Evolutionary conservation across 2,888 invertebrate genomes (phyloP), one percentile per base, ranked within the genome.

Genomic region (Epirrhoe tristata): DNA sequence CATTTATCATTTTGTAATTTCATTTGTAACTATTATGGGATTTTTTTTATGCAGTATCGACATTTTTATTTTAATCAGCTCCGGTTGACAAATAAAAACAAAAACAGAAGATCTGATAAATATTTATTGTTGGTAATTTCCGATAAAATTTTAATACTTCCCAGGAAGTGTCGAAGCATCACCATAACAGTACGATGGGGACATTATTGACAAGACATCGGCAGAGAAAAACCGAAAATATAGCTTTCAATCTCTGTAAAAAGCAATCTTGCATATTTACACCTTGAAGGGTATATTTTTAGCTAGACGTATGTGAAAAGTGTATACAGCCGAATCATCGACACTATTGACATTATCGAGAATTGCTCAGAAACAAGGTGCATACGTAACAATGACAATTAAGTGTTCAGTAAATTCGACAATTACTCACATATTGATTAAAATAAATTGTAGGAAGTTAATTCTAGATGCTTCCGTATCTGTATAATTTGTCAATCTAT

Each of bases 1-100:
- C 70, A 67, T 71, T 71, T 70, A 75, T 77, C 73, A 75, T 76
- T 77, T 74, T 31, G 69, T 71, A 70, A 76, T 79, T 77, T 76
- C 77, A 81, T 80, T 77, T 36, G 76, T 77, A 73, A 64, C 62
- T 70, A 67, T 36, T 67, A 72, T 65, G 51, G 63, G 65, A 69
- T 55, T 67, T 62, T 71, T 63, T 60, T 48, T 48, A 63, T 65
- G 43, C 58, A 64, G 57, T 24, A 55, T 32, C 17, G 24, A 48
- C 12, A 55, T 52, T 54, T 36, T 46, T 24, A 64, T 54, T 62
- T 62, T 53, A 58, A 57, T 55, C 7, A 14, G 50, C 34, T 66
- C 62, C 58, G 58, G 68, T 67, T 66, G 66, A 59, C 65, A 69
- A 72, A 67, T 57, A 67, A 57, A 46, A 62, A 52, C 58, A 55